These are phyloP conservation scores for Lutjanus erythropterus DNA, from an alignment of 2,113 vertebrate genomes.

Conservation along the genomic window DNA sequence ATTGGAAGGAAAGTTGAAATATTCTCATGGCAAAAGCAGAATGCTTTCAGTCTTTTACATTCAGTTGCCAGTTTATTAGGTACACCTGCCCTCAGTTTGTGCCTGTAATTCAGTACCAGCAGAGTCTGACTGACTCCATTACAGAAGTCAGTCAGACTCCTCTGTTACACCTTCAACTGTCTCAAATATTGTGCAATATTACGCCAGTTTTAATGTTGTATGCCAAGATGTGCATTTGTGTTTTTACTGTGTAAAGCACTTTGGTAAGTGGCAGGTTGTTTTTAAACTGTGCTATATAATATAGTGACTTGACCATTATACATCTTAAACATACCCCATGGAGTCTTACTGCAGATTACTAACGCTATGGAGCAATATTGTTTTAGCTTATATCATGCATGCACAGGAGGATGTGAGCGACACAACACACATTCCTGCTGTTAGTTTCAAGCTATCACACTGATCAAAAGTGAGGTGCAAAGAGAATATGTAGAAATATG, in stretches of 20 bases:
- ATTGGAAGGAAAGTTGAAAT: neutral
- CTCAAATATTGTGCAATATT: too few species aligned
- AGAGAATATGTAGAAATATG: neutral
- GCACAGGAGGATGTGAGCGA: neutral
- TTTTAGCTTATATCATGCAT: neutral
- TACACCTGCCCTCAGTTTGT: neutral
- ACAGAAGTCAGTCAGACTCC: too few species aligned
- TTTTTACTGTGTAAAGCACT: too few species aligned
- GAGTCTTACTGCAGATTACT: neutral
- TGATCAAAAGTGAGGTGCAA: neutral
- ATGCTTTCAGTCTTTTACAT: neutral
- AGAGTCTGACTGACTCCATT: too few species aligned
- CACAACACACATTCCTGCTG: neutral
- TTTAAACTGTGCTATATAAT: too few species aligned
- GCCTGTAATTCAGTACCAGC: too few species aligned
- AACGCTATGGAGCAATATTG: neutral
- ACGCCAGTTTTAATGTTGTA: too few species aligned
- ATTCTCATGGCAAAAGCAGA: too few species aligned
- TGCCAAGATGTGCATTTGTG: too few species aligned
- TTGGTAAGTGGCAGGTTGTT: too few species aligned
- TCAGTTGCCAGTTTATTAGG: neutral
- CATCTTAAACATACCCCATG: neutral
- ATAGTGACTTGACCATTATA: too few species aligned
- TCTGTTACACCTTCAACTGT: too few species aligned
- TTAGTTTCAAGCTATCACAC: neutral